Evolutionary conservation across 2,113 vertebrate genomes (phyloP).

Genomic region (Seriola rivoliana): DNA sequence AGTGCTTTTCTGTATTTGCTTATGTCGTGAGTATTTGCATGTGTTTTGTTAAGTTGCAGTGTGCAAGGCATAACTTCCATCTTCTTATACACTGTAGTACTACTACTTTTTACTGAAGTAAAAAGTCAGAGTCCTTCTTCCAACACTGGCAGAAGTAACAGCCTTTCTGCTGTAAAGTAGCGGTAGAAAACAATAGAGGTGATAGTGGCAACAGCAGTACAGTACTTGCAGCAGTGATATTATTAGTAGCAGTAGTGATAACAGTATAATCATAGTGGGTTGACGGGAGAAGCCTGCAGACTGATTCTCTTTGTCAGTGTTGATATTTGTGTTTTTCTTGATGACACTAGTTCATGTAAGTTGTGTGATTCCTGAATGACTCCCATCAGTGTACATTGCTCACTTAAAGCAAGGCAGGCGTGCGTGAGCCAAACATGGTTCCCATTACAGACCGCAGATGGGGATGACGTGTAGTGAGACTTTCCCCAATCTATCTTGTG

Average conservation of each 20-base stretch:
- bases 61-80: too few relatives aligned
- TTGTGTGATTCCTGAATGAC: slow-evolving; percentile 30
- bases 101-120: too few relatives aligned
- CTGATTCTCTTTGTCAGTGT: background rate
- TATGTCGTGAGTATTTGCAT: too few relatives aligned
- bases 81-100: too few relatives aligned
- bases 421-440: slow-evolving; percentile 52
- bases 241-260: background rate
- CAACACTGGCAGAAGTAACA: too few relatives aligned
- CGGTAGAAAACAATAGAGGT: background rate
- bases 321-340: slow-evolving; percentile 4
- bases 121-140: too few relatives aligned
- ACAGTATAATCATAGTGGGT: background rate
- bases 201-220: background rate
- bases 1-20: too few relatives aligned
- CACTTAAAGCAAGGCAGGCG: background rate
- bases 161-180: too few relatives aligned
- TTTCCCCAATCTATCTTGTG: slow-evolving; percentile 48
- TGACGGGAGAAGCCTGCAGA: background rate
- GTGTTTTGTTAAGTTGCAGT: too few relatives aligned
- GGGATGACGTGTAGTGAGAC: slow-evolving; percentile 55
- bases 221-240: background rate
- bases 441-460: slow-evolving; percentile 65
- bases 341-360: slow-evolving; percentile 27
- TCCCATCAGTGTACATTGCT: slow-evolving; percentile 28